Conservation (phyloP, 2,113 vertebrate species). For the Pedetes capensis region DNA sequence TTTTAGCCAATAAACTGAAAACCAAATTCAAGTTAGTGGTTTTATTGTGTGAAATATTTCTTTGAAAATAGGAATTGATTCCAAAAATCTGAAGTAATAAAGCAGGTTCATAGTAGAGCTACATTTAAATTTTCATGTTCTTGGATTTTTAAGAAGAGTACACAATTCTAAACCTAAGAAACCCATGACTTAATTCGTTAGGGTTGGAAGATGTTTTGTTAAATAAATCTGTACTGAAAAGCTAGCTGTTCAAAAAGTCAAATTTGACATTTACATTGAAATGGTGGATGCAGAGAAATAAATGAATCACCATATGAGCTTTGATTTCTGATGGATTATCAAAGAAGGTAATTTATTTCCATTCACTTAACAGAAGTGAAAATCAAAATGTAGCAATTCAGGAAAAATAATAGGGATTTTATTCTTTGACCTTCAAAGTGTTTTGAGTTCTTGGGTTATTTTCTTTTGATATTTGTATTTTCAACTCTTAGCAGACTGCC, state of each 20-base stretch:
- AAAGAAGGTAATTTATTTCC: conserved; percentile 52
- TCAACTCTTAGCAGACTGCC: neutral
- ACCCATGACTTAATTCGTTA: conserved; percentile 12
- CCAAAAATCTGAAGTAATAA: conserved; percentile 21
- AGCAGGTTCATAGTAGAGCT: neutral
- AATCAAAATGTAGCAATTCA: conserved; percentile 41
- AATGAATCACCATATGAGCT: conserved; percentile 37
- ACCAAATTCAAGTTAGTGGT: conserved; percentile 1
- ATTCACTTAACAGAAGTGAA: conserved; percentile 44
- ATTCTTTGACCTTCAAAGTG: conserved; percentile 20
- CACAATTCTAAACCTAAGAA: conserved; percentile 16
- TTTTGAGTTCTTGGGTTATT: conserved; percentile 24
- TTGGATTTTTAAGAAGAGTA: neutral
- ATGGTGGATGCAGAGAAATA: conserved; percentile 41
- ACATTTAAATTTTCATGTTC: neutral
- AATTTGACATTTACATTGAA: conserved; percentile 59
- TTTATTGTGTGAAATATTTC: conserved; percentile 49
- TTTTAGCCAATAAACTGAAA: conserved; percentile 48
- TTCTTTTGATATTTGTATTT: conserved; percentile 31
- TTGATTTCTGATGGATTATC: conserved; percentile 47
- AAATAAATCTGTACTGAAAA: conserved; percentile 40
- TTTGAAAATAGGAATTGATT: conserved; percentile 51
- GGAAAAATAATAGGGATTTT: conserved; percentile 13
- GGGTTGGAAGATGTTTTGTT: conserved; percentile 13
- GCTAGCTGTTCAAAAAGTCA: conserved; percentile 4